phyloP scores from a whole-genome alignment of 2,113 vertebrate genomes.

The Pteruthius melanotis region DNA sequence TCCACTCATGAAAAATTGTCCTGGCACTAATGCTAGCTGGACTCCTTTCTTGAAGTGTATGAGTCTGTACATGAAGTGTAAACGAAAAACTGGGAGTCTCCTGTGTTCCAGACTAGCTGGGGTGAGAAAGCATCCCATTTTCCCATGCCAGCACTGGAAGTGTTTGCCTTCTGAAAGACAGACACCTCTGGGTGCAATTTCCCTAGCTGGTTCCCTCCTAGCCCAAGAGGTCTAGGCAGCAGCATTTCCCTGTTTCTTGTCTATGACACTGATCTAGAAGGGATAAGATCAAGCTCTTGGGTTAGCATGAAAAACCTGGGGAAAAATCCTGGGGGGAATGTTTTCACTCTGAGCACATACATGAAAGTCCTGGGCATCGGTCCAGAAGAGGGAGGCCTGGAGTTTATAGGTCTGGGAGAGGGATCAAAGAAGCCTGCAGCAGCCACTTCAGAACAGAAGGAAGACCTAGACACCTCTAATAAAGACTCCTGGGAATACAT shows the following conservation, averaged over 20 bases:
- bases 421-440: slow-evolving; percentile 15
- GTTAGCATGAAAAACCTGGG: neutral
- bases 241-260: neutral
- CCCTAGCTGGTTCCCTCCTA: neutral
- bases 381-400: neutral
- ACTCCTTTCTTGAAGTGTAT: neutral
- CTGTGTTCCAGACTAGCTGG: neutral
- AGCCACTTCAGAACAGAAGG: neutral
- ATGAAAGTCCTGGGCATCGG: neutral
- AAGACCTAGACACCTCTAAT: neutral
- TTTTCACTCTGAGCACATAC: neutral
- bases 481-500: neutral
- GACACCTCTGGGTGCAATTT: neutral
- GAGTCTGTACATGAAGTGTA: neutral
- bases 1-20: neutral
- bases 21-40: neutral
- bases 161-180: neutral
- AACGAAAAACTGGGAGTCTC: neutral
- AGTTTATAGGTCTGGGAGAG: neutral
- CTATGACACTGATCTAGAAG: neutral
- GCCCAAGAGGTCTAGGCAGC: neutral
- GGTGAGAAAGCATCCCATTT: neutral
- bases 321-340: neutral
- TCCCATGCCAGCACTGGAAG: neutral
- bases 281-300: neutral